Percentiles rank a stretch among this genome's conserved stretches.
phyloP scores from a whole-genome alignment of 2,797 vertebrate genomes.

The Kryptopterus vitreolus region DNA sequence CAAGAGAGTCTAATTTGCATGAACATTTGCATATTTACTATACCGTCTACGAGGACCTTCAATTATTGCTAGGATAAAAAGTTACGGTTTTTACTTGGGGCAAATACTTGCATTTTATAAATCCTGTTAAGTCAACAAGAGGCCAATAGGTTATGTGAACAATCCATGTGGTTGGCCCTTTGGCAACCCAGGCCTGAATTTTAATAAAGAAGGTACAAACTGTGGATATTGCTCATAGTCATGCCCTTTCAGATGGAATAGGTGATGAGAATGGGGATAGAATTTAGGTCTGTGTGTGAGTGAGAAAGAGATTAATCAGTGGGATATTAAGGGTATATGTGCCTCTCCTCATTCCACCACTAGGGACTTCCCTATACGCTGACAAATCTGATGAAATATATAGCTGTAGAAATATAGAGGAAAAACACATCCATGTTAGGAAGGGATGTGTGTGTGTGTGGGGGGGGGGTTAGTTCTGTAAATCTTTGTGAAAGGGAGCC shows the following conservation, averaged over 20 bases:
- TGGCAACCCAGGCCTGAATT: not conserved
- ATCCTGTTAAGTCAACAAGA: not conserved
- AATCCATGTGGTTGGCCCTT: not conserved
- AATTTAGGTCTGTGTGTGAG: conserved; percentile 13
- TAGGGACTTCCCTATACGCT: conserved; percentile 47
- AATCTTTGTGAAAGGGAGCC: conserved; percentile 69
- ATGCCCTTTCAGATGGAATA: not conserved
- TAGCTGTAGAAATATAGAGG: conserved; percentile 40
- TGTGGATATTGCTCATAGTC: not conserved
- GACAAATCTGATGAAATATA: conserved; percentile 50
- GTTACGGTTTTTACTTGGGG: not conserved
- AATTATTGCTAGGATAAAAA: not conserved
- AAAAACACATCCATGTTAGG: conserved; percentile 40
- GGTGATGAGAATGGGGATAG: conserved; percentile 31
- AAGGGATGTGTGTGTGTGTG: no score
- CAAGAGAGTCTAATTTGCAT: no score
- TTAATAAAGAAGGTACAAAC: not conserved
- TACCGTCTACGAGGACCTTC: not conserved
- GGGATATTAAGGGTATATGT: conserved; percentile 42
- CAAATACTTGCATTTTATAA: not conserved
- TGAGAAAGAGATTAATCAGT: conserved; percentile 35
- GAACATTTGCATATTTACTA: not conserved
- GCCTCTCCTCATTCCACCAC: conserved; percentile 34
- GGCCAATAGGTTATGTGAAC: not conserved
- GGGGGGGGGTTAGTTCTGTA: conserved; percentile 42